Evolutionary conservation across 2,113 vertebrate species (phyloP).

Genomic region (Casuarius casuarius): DNA sequence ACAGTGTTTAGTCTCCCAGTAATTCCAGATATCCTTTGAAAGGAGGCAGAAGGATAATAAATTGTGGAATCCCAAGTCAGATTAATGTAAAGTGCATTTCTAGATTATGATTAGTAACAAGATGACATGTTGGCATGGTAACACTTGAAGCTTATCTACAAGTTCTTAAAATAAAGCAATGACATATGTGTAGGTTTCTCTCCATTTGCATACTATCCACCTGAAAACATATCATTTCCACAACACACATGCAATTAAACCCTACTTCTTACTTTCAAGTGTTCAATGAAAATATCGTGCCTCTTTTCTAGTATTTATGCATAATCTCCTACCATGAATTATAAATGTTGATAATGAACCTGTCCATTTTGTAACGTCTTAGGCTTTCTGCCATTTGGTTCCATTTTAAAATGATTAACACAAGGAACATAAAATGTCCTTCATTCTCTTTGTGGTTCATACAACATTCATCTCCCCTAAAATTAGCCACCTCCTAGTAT

Average conservation of each 20-base stretch:
- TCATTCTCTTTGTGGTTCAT: not conserved
- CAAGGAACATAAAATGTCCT: not conserved
- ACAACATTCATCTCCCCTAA: not conserved
- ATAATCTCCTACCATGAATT: not conserved
- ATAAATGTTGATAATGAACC: not conserved
- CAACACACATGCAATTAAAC: slow-evolving; percentile 19
- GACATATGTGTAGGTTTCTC: slow-evolving; percentile 49
- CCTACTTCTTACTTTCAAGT: not conserved
- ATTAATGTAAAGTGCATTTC: slow-evolving; percentile 54
- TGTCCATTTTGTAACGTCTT: slow-evolving; percentile 1
- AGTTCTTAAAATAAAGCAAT: slow-evolving; percentile 71
- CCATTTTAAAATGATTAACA: not conserved
- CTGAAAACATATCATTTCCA: slow-evolving; percentile 28
- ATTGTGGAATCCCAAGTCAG: slow-evolving; percentile 41
- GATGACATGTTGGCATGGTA: slow-evolving; percentile 74
- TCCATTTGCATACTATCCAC: slow-evolving; percentile 30
- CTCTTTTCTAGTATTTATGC: not conserved
- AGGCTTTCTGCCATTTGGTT: slow-evolving; percentile 1
- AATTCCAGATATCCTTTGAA: slow-evolving; percentile 18
- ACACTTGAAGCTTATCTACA: slow-evolving; percentile 60
- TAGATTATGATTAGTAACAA: slow-evolving; percentile 67
- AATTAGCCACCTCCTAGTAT: not conserved
- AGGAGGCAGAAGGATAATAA: slow-evolving; percentile 24
- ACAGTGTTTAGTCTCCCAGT: not conserved
- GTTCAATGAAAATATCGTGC: not conserved